Conservation (phyloP, 2,797 vertebrate species). For the Paguma larvata region DNA sequence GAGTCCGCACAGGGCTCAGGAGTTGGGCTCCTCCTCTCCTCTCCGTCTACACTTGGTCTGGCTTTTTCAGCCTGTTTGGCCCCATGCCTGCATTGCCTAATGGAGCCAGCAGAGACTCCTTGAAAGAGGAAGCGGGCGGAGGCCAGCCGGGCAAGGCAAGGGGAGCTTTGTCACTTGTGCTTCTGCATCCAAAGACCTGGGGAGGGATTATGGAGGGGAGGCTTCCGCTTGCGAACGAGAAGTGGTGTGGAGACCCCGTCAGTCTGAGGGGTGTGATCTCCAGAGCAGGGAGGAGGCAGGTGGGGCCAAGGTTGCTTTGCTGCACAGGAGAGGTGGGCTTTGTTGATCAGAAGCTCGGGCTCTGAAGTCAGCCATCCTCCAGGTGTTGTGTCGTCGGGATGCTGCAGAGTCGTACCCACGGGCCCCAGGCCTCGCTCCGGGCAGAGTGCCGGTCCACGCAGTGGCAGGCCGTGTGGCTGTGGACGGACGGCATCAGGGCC, state of each 20-base stretch:
- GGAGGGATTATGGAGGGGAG: not conserved
- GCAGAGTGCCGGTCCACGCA: accelerated
- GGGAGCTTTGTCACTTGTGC: not conserved
- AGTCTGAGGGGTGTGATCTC: not conserved
- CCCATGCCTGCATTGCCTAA: not conserved
- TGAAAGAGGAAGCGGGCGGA: not conserved
- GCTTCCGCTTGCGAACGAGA: not conserved
- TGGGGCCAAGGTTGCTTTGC: not conserved
- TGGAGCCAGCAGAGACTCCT: slow-evolving; percentile 46
- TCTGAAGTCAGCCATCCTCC: not conserved
- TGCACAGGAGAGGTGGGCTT: not conserved
- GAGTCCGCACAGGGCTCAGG: not conserved
- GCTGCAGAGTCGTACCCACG: not conserved
- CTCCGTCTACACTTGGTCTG: not conserved
- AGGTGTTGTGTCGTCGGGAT: not conserved
- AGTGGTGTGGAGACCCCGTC: not conserved
- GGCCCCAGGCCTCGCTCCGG: not conserved
- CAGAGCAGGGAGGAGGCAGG: not conserved
- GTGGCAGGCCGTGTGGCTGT: accelerated
- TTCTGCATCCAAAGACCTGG: not conserved
- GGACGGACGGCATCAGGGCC: too few relatives aligned
- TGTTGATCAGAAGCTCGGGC: not conserved
- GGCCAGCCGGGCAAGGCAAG: not conserved
- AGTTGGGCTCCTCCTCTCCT: not conserved
- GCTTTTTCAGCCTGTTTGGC: slow-evolving; percentile 5